Conservation (phyloP, 2,797 vertebrate species). For the Takifugu ocellatus region DNA sequence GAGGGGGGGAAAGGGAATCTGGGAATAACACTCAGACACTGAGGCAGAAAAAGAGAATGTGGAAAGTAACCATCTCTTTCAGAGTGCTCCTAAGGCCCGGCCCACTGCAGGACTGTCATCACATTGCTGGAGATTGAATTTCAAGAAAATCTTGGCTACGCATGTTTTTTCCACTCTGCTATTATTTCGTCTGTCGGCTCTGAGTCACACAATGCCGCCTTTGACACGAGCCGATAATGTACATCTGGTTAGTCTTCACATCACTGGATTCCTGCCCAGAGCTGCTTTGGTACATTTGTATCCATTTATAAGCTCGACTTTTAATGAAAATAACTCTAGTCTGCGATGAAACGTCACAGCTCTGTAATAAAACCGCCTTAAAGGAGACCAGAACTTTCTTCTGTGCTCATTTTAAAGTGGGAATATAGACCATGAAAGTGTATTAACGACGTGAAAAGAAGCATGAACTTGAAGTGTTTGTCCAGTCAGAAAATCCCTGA, state of each 20-base stretch:
- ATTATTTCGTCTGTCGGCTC: constrained; percentile 60
- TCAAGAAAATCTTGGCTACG: constrained; percentile 70
- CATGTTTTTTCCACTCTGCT: constrained; percentile 66
- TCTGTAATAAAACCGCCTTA: constrained; percentile 39
- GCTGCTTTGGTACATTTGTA: constrained; percentile 35
- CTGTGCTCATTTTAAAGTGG: background rate
- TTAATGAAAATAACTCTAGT: constrained; percentile 43
- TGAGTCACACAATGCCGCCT: constrained; percentile 68
- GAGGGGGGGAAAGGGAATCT: constrained; percentile 19
- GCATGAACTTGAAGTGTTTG: constrained; percentile 10
- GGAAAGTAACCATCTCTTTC: constrained; percentile 63
- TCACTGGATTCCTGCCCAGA: constrained; percentile 36
- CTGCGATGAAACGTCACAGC: constrained; percentile 19
- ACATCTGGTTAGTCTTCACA: constrained; percentile 55
- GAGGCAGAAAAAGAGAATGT: constrained; percentile 60
- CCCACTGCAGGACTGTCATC: constrained; percentile 65
- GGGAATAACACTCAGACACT: constrained; percentile 57
- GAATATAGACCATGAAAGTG: constrained; percentile 9
- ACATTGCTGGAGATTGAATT: constrained; percentile 65
- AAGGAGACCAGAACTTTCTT: constrained; percentile 20
- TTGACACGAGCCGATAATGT: constrained; percentile 65
- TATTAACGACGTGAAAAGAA: background rate
- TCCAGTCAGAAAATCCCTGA: too few relatives aligned
- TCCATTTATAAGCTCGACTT: constrained; percentile 41
- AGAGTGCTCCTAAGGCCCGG: constrained; percentile 60